Base-by-base conservation (phyloP, 2,113 vertebrate genomes). In the Mola mola region DNA sequence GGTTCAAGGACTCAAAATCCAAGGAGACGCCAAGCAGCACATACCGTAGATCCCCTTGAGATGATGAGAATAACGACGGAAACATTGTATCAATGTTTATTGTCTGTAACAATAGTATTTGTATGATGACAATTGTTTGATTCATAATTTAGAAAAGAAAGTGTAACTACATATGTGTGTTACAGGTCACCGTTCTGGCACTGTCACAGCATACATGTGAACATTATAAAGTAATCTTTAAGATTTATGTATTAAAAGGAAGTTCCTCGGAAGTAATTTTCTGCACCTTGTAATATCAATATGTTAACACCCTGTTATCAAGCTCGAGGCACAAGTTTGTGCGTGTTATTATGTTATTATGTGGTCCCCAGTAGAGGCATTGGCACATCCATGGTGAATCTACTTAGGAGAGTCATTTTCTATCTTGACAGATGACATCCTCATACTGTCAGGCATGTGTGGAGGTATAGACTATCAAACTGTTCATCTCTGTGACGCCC, bases 1-100 rank as follows among this genome's bases (percentile, higher is more conserved):
- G 88, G 1, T 90, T 90, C 57, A 86, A 69, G 41, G 67, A 83
- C 16, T 26, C 78, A 2, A 66, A 73, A 33, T 43, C 66, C 1
- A 6, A 36, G 2, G 56, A 79, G 17, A 65, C 15, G 33, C 71
- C 52, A 48, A 70, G 17, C 15, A 43, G n/a, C 9, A 13, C 48
- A 4, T n/a, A n/a, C n/a, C n/a, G n/a, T 68, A 61, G 43, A 1
- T 29, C 3, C 4, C 2, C 24, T 15, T 13, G 5, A 7, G 4
- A 3, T 16, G 6, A n/a, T 33, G 36, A 12, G 1, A 9, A 42
- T n/a, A 17, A 5, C 16, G 16, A 6, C 1, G 33, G 2, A 17
- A 29, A 41, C 26, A 52, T 9, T 68, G 60, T 16, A 43, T 74
- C 8, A 64, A 5, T 76, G 25, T 43, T 29, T 16, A 9, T 19